Base-by-base conservation (phyloP, 2,888 invertebrate species). In the Eupithecia subumbrata region DNA sequence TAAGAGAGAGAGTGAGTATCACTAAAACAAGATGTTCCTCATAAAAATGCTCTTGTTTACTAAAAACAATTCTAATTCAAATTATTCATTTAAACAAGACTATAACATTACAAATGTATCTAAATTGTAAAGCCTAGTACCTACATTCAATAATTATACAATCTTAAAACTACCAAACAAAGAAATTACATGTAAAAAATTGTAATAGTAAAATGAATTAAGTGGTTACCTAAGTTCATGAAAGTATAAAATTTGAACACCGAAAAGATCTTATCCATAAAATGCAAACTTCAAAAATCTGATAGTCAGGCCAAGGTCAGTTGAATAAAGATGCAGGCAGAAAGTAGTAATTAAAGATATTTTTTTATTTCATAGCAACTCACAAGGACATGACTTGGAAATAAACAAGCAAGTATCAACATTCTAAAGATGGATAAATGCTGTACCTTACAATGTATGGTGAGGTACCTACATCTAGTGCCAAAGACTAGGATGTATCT, bases 401-500 rank as follows among this genome's bases (percentile, higher is more conserved):
- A 12, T 25, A 63, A 14, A 63, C 12, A 30, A 63, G 30, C 63
- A 30, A 8, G 48, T 48, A 63, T 7, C 25, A 63, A 63, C 25
- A 63, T 63, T 37, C 37, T 37, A 18, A 37, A 37, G 11, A 37
- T 66, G 37, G 37, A 34, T 37, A 5, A 66, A 67, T 66, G 37
- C 37, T 37, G 37, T 37, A 18, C 9, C 66, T 34, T 66, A 66
- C 67, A 67, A 37, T 43, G 40, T 40, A 67, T 40, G 25, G 63
- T 63, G 12, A 16, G 67, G 40, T 22, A 67, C 18, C 40, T 40
- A 67, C n/a, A n/a, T 67, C 37, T n/a, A 67, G 67, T 67, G 67
- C 67, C 43, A 67, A 67, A n/a, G 34, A 7, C 18, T 43, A 67
- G 66, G 5, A 64, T 1, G 22, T 43, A 40, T 30, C 40, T 40